Evolutionary conservation across 2,113 vertebrate species (phyloP), one percentile per base, ranked within the genome.

Genomic region (Odocoileus hemionus): DNA sequence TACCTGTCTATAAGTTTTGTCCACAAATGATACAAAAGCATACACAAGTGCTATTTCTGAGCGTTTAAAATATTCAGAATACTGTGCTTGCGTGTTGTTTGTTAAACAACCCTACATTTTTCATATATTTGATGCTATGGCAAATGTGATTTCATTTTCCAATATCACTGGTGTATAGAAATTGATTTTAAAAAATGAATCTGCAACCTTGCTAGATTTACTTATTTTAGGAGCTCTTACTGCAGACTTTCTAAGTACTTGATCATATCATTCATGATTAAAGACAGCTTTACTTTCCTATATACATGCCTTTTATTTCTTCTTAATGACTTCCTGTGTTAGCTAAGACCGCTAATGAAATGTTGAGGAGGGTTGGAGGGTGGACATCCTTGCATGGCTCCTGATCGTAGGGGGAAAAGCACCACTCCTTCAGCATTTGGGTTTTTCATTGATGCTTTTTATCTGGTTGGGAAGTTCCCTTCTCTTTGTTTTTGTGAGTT

Each of bases 21-120:
- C 82, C 93, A 98, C 30, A 88, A 90, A 25, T 92, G 67, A 84
- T 79, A 97, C 97, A 98, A 97, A 97, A 82, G 92, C 95, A 96
- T 11, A 91, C 3, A 7, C 82, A 97, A 94, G 96, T 98, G 96
- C 98, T 21, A 50, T 3, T 58, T 80, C 79, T 45, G 13, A n/a
- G 1, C 58, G 39, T 76, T 86, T 86, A 36, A 86, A 60, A 52
- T 76, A 50, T 60, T 60, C 54, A 78, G 25, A 60, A 78, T 60
- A 93, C n/a, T 84, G 52, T 76, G 36, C 36, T 86, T 78, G 30
- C 25, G 30, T 60, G 30, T 39, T 19, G 28, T 85, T 85, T 85
- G 47, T 47, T 64, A 85, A 57, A 64, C 21, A 82, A 36, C 16
- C 70, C 57, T 52, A 82, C 60, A 36, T 39, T 47, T 91, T 47